A percentile compares a stretch with the other conserved stretches of the same genome.
These are phyloP conservation scores for Lagocephalus sceleratus DNA, from an alignment of 2,797 vertebrate genomes.

Conservation along the genomic window DNA sequence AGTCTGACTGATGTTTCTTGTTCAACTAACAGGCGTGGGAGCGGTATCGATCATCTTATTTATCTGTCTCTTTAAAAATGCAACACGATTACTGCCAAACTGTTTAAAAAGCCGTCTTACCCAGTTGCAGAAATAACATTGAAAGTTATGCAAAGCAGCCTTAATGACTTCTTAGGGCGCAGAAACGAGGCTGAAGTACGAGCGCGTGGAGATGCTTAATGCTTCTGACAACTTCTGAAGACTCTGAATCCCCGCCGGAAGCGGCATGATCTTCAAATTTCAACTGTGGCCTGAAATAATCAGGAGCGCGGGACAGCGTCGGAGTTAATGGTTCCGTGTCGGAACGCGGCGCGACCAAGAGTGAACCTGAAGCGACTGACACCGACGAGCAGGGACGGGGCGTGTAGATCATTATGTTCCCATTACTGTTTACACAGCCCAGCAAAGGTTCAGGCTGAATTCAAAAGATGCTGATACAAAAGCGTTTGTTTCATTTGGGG, in stretches of 20 bases:
- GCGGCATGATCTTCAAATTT: conserved; percentile 39
- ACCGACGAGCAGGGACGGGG: conserved; percentile 15
- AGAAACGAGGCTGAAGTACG: neutral
- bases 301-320: conserved; percentile 39
- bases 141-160: too few relatives aligned
- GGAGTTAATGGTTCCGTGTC: conserved; percentile 39
- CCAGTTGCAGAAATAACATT: too few relatives aligned
- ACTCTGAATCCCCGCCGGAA: conserved; percentile 37
- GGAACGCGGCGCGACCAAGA: conserved; percentile 39
- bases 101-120: too few relatives aligned
- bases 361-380: conserved; percentile 52
- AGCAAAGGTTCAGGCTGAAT: conserved; percentile 24
- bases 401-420: conserved; percentile 33
- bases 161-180: neutral
- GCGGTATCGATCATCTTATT: too few relatives aligned
- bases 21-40: too few relatives aligned
- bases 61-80: too few relatives aligned
- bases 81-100: too few relatives aligned
- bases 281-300: conserved; percentile 58
- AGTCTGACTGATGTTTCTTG: too few relatives aligned
- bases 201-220: conserved; percentile 12
- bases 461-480: conserved; percentile 1
- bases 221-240: conserved; percentile 39
- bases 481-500: conserved; percentile 2
- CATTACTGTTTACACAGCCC: conserved; percentile 20